These are phyloP conservation scores for Pristionchus japonicus DNA, from an alignment of 2,888 invertebrate species.

Conservation along the genomic window DNA sequence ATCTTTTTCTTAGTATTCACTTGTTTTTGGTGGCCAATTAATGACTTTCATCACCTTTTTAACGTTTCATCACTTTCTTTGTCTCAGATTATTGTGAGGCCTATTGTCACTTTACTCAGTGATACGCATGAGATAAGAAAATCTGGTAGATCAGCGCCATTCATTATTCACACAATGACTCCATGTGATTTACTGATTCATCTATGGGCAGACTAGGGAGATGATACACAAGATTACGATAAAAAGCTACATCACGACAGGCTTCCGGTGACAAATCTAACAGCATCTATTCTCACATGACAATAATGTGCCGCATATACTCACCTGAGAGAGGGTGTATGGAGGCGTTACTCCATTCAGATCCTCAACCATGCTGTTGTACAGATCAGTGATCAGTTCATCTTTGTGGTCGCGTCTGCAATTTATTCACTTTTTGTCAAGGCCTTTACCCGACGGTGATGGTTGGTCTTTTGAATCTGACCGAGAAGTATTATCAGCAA, in stretches of 20 bases:
- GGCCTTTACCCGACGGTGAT: background rate
- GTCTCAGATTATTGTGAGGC: background rate
- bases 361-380: background rate
- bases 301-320: no score
- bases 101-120: background rate
- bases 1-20: background rate
- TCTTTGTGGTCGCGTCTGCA: conserved; percentile 1
- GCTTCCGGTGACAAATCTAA: no score
- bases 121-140: no score
- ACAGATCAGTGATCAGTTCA: background rate
- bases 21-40: background rate
- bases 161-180: background rate
- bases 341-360: background rate
- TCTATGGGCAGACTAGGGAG: no score
- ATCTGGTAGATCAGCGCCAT: background rate
- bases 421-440: background rate
- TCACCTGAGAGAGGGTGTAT: conserved; percentile 1
- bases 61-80: background rate
- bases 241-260: background rate
- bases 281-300: no score
- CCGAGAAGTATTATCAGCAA: no score
- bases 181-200: no score
- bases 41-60: background rate
- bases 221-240: background rate
- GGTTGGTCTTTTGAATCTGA: background rate